phyloP scores from a whole-genome alignment of 2,113 vertebrate species.

The human (Homo sapiens) region GRCh38 chr4:162989001-162989500 shows the following conservation, averaged over 20 bases:
- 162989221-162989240: background rate
- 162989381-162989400: background rate
- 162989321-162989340: background rate
- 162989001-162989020: no score
- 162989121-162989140: background rate
- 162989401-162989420: background rate
- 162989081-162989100: background rate
- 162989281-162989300: background rate
- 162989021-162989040: background rate
- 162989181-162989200: background rate
- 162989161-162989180: background rate
- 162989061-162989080: rapidly evolving
- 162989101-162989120: background rate
- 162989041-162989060: background rate
- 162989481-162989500: background rate
- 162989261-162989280: background rate
- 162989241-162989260: background rate
- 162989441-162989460: background rate
- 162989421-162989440: background rate
- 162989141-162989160: background rate
- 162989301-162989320: background rate
- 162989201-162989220: background rate
- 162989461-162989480: background rate
- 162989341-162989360: background rate
- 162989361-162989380: background rate